Evolutionary conservation across 2,113 vertebrate species (phyloP), one percentile per base, ranked within the genome.

Genomic region (Spheniscus mendiculus): DNA sequence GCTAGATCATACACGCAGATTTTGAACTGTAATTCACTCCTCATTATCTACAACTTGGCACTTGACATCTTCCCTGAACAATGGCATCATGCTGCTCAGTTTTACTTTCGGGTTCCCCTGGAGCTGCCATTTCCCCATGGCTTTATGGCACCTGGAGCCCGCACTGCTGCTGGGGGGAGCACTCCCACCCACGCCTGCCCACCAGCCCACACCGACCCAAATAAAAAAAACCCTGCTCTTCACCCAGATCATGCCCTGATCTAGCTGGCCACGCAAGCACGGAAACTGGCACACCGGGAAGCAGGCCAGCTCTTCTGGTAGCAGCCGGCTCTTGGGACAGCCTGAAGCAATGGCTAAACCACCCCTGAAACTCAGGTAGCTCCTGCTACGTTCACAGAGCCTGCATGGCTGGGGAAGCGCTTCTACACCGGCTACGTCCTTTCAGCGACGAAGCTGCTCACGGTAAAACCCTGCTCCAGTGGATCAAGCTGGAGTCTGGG

Each of bases 1-100:
- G 4, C 55, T 36, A 22, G 36, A 13, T 16, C 17, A 7, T 1
- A 44, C 0, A 8, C 0, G 5, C 15, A 12, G 4, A 3, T 4
- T 5, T 22, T 4, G 3, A 78, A 36, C 53, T 1, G 42, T 21
- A 42, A 18, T 7, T 45, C 78, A 12, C 70, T 4, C 63, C 70
- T 71, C 40, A 1, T 55, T 30, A 45, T 14, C 71, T 19, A 13
- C 74, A 59, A 0, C 11, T 15, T 3, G 23, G 34, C 25, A 7
- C 50, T 42, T 10, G 40, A 12, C 12, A 2, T 47, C 26, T 7
- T n/a, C 27, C 45, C 52, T 3, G 4, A 2, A n/a, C 44, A n/a
- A 63, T 2, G 6, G 30, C n/a, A 7, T 11, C 34, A 1, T 6
- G 6, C 40, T 3, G 22, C 11, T 23, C 1, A 1, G 61, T 10